These are phyloP conservation scores for Drosophila nebulosa DNA, from an alignment of 1,140 invertebrate species.

Conservation along the genomic window DNA sequence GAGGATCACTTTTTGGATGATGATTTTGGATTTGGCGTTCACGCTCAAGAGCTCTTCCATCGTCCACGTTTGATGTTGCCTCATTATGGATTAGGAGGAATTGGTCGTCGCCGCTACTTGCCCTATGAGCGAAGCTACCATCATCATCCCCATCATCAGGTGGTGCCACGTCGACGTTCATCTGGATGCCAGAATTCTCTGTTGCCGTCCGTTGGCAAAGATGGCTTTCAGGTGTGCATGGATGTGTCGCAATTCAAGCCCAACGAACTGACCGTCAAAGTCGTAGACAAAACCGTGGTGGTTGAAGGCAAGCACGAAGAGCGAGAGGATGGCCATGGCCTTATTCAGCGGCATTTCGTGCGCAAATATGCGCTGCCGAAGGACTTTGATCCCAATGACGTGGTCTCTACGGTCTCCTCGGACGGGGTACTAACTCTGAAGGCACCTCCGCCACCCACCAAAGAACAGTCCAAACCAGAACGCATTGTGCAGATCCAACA, in stretches of 20 bases:
- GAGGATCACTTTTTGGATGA: conserved; percentile 64
- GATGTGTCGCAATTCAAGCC: conserved; percentile 93
- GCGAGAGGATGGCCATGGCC: conserved; percentile 88
- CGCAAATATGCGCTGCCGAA: conserved; percentile 87
- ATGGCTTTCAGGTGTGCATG: conserved; percentile 86
- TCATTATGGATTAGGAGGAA: conserved; percentile 15
- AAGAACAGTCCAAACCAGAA: conserved; percentile 80
- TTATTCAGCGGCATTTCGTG: conserved; percentile 88
- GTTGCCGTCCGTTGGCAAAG: conserved; percentile 81
- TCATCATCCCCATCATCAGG: conserved; percentile 28
- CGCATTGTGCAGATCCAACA: conserved; percentile 81
- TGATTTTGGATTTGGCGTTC: conserved; percentile 75
- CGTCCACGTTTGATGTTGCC: conserved; percentile 56
- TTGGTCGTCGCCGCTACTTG: conserved; percentile 35
- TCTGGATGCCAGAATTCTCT: conserved; percentile 27
- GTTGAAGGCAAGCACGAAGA: conserved; percentile 89
- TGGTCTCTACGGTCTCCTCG: conserved; percentile 86
- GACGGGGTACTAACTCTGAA: conserved; percentile 88
- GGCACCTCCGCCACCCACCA: conserved; percentile 82
- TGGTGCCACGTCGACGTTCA: conserved; percentile 33
- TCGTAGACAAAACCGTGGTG: conserved; percentile 86
- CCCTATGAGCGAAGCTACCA: conserved; percentile 44
- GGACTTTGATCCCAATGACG: conserved; percentile 84
- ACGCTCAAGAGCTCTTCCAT: conserved; percentile 69
- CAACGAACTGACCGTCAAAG: conserved; percentile 91